Conservation (phyloP, 2,888 invertebrate genomes). For the Tetranychus piercei region DNA sequence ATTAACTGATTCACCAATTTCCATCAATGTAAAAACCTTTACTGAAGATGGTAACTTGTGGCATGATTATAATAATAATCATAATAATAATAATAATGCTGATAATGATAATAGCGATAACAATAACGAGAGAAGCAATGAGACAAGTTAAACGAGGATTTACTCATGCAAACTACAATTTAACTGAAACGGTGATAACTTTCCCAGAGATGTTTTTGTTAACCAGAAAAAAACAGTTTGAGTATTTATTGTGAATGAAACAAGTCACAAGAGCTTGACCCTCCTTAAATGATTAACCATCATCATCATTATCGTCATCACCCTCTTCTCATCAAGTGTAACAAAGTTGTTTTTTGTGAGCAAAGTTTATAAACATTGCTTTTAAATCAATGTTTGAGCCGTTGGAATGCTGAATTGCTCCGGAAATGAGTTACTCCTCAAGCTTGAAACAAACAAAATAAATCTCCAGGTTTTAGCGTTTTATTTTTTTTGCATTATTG, state of each 20-base stretch:
- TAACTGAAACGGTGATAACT: neutral
- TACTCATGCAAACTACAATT: neutral
- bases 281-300: neutral
- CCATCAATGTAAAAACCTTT: too few relatives aligned
- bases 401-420: neutral
- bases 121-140: neutral
- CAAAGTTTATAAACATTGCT: neutral
- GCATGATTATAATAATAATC: neutral
- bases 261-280: neutral
- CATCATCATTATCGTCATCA: neutral
- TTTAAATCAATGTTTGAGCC: neutral
- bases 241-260: neutral
- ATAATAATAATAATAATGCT: neutral
- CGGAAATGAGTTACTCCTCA: neutral
- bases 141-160: neutral
- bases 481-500: too few relatives aligned
- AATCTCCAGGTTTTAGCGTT: neutral
- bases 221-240: neutral
- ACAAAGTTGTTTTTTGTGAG: neutral
- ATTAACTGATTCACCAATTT: too few relatives aligned
- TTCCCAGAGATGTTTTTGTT: neutral
- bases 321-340: constrained; percentile 1
- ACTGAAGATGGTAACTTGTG: neutral
- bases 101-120: neutral
- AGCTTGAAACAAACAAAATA: neutral